Base-by-base conservation (phyloP, 2,888 invertebrate species). In the Catocala fraxini region DNA sequence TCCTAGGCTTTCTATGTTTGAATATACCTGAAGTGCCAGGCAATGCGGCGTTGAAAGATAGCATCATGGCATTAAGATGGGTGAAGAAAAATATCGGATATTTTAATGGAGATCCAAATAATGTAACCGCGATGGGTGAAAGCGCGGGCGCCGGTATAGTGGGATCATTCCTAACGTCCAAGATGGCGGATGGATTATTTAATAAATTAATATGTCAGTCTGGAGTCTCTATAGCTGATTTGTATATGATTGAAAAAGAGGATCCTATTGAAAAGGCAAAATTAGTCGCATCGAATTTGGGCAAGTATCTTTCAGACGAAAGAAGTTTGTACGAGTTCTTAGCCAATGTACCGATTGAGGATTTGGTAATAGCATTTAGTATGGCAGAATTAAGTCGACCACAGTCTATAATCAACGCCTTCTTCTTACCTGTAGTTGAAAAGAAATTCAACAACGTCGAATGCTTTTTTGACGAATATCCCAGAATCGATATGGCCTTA, bases 21-120 rank as follows among this genome's bases (percentile, higher is more conserved):
- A 70, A 92, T 59, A 84, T 82, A 43, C 85, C 88, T 0, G 92
- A 93, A 71, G 90, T 86, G 0, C 92, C 93, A 0, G 93, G 93
- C 0, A 94, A 93, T 59, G 88, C 88, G 0, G 93, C 85, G 0
- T 64, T 91, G 3, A 94, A 93, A 77, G 94, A 94, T 51, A 79
- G 86, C 0, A 77, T 86, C 0, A 82, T 89, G 77, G 93, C 94
- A 0, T 65, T 94, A 4, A 84, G 77, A 77, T 94, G 94, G 94
- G 88, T 94, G 0, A 85, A 83, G 45, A 75, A 69, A 42, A 94
- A 94, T 71, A 90, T 93, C 11, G 55, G 34, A 0, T 55, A 68
- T 9, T 94, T 93, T 52, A 90, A 90, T 62, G 94, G 94, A 0
- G 85, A 93, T 70, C 25, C 59, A 0, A 62, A 72, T 51, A 93